Base-by-base conservation (phyloP, 1,140 invertebrate genomes). In the Drosophila micromelanica region DNA sequence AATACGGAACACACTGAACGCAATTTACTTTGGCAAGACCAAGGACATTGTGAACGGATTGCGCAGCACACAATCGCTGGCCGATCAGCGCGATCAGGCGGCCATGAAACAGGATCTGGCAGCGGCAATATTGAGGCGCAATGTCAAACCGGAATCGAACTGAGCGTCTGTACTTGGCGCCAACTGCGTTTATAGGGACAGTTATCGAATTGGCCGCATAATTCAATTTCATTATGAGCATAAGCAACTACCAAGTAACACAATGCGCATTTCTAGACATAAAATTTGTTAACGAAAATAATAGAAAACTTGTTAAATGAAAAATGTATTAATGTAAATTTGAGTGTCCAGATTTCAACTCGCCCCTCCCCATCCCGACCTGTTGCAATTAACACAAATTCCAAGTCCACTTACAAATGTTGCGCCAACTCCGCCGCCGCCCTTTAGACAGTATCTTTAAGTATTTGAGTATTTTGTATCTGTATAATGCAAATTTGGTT, bases 11-110 rank as follows among this genome's bases (percentile, higher is more conserved):
- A 99, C 98, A 1, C 93, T 99, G 55, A 99, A 99, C 92, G 98
- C 99, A 93, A 99, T 99, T 78, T 99, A 99, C 93, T 99, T 99
- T 94, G 97, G 98, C 80, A 99, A 99, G 94, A 99, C 98, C 12
- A 98, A 97, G 92, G 98, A 99, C 93, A 99, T 99, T 91, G 98
- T 99, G 12, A 99, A 99, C 91, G 98, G 98, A n/a, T 93, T 99
- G 69, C 95, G 99, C 51, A 98, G 97, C 45, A 95, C 97, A 61
- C 95, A 97, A 87, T 95, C 97, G 2, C 92, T 98, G 32, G 95
- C 96, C 13, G 97, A 98, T 91, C 95, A 96, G 76, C 95, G 95
- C 77, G 95, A 96, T 84, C 96, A 97, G 87, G 95, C 95, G 40
- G 96, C 96, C 20, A 93, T 99, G 67, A 95, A 95, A 87, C 96